Percentiles rank a stretch among this genome's conserved stretches.
phyloP scores from a whole-genome alignment of 2,797 vertebrate species.

The Meda fulgida region DNA sequence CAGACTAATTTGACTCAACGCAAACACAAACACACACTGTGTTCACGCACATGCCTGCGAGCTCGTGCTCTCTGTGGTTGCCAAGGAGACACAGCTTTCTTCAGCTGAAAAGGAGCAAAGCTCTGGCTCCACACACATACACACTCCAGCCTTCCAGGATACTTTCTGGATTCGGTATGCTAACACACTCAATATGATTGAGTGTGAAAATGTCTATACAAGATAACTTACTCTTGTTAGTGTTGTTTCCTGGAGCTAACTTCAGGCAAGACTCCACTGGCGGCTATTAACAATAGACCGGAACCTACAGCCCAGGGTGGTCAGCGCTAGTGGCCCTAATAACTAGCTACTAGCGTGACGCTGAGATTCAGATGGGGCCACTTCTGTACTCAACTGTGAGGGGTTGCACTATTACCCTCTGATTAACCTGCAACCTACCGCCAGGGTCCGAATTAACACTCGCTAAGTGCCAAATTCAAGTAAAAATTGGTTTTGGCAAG shows the following conservation, averaged over 20 bases:
- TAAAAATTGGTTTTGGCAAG: background rate
- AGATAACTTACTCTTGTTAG: conserved; percentile 41
- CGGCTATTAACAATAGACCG: conserved; percentile 34
- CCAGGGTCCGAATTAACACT: conserved; percentile 4
- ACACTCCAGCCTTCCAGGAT: conserved; percentile 21
- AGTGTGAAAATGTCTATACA: conserved; percentile 14
- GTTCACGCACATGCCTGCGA: conserved; percentile 65
- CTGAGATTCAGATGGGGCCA: conserved; percentile 8
- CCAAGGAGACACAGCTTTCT: conserved; percentile 84
- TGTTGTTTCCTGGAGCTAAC: conserved; percentile 36
- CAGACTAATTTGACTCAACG: conserved; percentile 39
- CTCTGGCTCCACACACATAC: conserved; percentile 66
- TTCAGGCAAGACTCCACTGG: conserved; percentile 27
- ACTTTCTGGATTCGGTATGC: conserved; percentile 13
- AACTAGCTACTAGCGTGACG: conserved; percentile 21
- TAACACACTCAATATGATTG: conserved; percentile 49
- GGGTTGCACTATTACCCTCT: conserved; percentile 5
- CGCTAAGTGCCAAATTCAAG: background rate
- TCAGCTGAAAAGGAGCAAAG: conserved; percentile 72
- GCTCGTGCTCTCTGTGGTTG: conserved; percentile 85
- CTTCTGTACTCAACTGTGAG: conserved; percentile 17
- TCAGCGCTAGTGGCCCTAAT: background rate
- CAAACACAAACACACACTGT: conserved; percentile 48
- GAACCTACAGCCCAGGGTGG: conserved; percentile 32
- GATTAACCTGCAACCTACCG: conserved; percentile 35